Base-by-base conservation (phyloP, 2,797 vertebrate species). In the Dryobates pubescens region DNA sequence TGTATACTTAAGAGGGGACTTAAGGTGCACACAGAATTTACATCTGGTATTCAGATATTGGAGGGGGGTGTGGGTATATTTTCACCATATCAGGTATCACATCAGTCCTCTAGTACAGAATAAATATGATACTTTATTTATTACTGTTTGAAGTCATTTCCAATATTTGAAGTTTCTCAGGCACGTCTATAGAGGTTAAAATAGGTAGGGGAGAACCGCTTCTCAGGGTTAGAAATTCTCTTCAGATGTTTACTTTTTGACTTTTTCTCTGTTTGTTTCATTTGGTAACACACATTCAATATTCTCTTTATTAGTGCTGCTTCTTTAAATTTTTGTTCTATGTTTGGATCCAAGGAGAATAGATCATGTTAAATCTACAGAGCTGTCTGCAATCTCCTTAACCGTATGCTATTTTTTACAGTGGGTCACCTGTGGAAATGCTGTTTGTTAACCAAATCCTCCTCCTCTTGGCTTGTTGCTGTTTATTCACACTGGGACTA, bases 11-110 rank as follows among this genome's bases (percentile, higher is more conserved):
- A 88, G 59, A 93, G 90, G 32, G 10, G 7, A 61, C 82, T 96
- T 95, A 95, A 95, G 75, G 82, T 93, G 29, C 32, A 95, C 82
- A 89, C 56, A 87, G 96, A 79, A 71, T 67, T 92, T 95, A 94
- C 72, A 95, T 91, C 94, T 97, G 90, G 75, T 95, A 96, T 95
- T 96, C 82, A 96, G 91, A 96, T 96, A 93, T n/a, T 81, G 88
- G 18, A 6, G 12, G 36, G 26, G 30, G 34, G 29, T 26, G 30
- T 30, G 29, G 32, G 3, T 12, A 19, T 89, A 86, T 91, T 91
- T 91, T 89, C 90, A 69, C 58, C 11, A 2, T 73, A 92, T 69
- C 54, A 67, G 8, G 6, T 84, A 86, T 90, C 82, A 72, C 65
- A 58, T 76, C 32, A 90, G 95, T 93, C 38, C 72, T 95, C 72